Base-by-base conservation (phyloP, 1,140 invertebrate genomes). In the Calliopsis andreniformis region DNA sequence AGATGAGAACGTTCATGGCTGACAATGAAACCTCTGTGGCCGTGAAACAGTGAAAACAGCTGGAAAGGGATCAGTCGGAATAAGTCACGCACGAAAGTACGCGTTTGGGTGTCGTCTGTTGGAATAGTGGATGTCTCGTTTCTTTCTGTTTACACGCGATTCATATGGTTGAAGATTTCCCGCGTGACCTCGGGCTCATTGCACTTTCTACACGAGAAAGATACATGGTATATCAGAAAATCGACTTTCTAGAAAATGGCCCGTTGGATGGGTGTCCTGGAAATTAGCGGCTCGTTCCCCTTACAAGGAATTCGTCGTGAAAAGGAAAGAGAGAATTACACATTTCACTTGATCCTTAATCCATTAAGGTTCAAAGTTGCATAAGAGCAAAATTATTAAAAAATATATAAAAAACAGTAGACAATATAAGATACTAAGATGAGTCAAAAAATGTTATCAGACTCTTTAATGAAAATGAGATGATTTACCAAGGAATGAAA, bases 181-280 rank as follows among this genome's bases (percentile, higher is more conserved):
- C 66, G 76, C 61, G 51, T 47, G 18, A 49, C 14, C 12, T 3
- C 32, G n/a, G n/a, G 35, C 20, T 73, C 56, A 79, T 80, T 66
- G 64, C 64, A 79, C 76, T 80, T 80, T 80, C 79, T 80, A 80
- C 53, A n/a, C n/a, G n/a, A n/a, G n/a, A 53, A 53, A 4, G 35
- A 39, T 3, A 39, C 10, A 73, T 55, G 55, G n/a, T 61, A 47
- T 72, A 79, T 79, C 76, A 78, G 76, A 70, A 80, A 80, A 80
- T 79, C 49, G 25, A 79, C 79, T 80, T 80, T 80, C 79, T 80
- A 80, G 28, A 62, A 67, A 79, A 80, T 73, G n/a, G 61, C 45
- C 35, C 18, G 78, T 45, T 55, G 59, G 35, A 25, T n/a, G n/a
- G 20, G 42, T 32, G 32, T 23, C 23, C 47, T 25, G 32, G 28